Evolutionary conservation across 2,888 invertebrate genomes (phyloP), one percentile per base, ranked within the genome.

Genomic region (Seira ritae): DNA sequence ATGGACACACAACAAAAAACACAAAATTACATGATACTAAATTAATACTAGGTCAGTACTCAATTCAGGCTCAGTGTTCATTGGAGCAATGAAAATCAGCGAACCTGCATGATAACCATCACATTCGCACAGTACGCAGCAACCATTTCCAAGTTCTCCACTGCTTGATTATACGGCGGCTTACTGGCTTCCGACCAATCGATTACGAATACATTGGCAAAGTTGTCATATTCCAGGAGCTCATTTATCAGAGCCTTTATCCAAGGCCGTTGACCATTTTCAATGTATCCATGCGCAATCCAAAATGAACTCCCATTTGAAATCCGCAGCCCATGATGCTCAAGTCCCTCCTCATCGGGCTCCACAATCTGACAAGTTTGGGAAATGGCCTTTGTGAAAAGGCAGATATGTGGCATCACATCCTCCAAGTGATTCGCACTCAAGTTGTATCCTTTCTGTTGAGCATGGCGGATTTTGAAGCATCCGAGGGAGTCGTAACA

Each of bases 161-260:
- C 97, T 0, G 98, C 97, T 91, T 97, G 97, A 0, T 95, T 95
- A 90, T 98, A 98, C 0, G 97, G 96, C 0, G 97, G 96, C 85
- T 94, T 94, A 0, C 97, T 95, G 0, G 97, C 97, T 3, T 94
- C 94, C 82, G 95, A 93, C 97, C 97, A 97, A 90, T 97, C 97
- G 1, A 97, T 93, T 0, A 95, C 92, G 15, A 96, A 92, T 0
- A 97, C 95, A 74, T 95, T 95, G 62, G 94, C 94, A 71, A 94
- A 93, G 23, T 68, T 76, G n/a, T 94, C 94, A 75, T 94, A 93
- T 0, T 93, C 92, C 6, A 97, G 91, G n/a, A 97, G 91, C 31
- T 95, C 94, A 75, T 93, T 92, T 17, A 94, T 93, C 92, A 96
- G 93, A 69, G 94, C 93, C 75, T 85, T 89, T 23, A 97, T 95